Evolutionary conservation across 2,797 vertebrate species (phyloP).

Genomic region (Pangasius larnaudii): DNA sequence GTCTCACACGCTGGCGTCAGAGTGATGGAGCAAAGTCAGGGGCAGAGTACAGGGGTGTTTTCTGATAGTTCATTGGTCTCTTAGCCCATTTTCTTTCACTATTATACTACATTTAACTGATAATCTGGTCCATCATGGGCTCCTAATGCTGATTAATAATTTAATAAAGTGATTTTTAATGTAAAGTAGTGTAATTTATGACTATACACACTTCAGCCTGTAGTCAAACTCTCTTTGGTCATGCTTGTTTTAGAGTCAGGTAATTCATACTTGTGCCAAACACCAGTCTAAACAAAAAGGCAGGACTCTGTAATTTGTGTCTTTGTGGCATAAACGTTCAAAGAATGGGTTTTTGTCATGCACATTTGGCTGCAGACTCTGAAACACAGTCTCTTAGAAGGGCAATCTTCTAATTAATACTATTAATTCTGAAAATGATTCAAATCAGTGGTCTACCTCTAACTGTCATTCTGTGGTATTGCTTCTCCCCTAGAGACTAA

Average conservation of each 20-base stretch:
- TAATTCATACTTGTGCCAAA: conserved; percentile 32
- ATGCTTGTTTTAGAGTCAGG: conserved; percentile 20
- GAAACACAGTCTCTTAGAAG: background rate
- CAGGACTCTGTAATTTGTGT: conserved; percentile 3
- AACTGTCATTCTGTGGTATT: conserved; percentile 6
- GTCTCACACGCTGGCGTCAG: conserved; percentile 59
- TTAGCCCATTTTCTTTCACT: background rate
- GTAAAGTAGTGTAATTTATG: background rate
- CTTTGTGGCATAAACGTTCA: conserved; percentile 28
- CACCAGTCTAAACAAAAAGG: conserved; percentile 31
- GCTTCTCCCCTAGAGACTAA: conserved; percentile 73
- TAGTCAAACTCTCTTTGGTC: conserved; percentile 6
- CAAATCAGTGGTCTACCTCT: background rate
- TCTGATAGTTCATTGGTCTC: conserved; percentile 8
- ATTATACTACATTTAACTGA: background rate
- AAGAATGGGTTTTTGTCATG: background rate
- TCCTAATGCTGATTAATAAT: background rate
- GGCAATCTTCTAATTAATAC: background rate
- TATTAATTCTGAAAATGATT: background rate
- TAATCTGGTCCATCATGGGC: background rate
- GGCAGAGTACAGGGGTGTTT: conserved; percentile 2
- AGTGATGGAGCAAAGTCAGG: conserved; percentile 45
- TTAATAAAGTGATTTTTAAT: background rate
- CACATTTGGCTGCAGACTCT: background rate
- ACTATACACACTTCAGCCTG: background rate